Evolutionary conservation across 2,888 invertebrate species (phyloP).

Genomic region (Drosophila koepferae): DNA sequence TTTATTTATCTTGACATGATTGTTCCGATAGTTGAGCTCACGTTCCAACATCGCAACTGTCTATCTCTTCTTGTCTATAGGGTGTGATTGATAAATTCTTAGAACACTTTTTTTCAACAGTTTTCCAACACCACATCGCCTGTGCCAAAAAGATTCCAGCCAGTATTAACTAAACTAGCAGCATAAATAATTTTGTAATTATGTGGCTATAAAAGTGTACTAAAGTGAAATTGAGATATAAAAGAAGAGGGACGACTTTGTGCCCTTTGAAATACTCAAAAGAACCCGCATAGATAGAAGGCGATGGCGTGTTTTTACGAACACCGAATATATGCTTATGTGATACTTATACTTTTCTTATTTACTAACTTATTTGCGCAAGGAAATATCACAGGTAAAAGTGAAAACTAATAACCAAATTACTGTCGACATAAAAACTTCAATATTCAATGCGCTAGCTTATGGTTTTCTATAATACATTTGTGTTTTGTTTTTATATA

Average conservation of each 20-base stretch:
- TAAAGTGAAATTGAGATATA: constrained; percentile 40
- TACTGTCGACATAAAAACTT: background rate
- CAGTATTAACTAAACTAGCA: constrained; percentile 59
- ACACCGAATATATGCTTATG: constrained; percentile 54
- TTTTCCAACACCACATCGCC: constrained; percentile 42
- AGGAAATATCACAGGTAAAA: constrained; percentile 57
- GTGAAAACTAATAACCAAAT: background rate
- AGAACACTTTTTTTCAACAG: constrained; percentile 12
- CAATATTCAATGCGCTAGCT: background rate
- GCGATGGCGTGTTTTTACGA: constrained; percentile 58
- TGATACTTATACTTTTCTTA: constrained; percentile 59
- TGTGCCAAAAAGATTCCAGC: constrained; percentile 59
- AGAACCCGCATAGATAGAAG: constrained; percentile 43
- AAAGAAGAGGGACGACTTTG: constrained; percentile 47
- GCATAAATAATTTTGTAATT: constrained; percentile 48
- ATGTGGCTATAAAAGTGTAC: constrained; percentile 56
- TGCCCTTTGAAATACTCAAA: constrained; percentile 49
- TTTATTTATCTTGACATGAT: no score
- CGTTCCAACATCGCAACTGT: constrained; percentile 11
- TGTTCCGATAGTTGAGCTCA: background rate
- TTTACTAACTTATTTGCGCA: constrained; percentile 56
- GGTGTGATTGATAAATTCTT: constrained; percentile 16
- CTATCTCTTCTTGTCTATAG: background rate
- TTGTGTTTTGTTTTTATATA: constrained; percentile 40
- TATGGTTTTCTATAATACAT: constrained; percentile 1